These are phyloP conservation scores for Adelosebastes latens DNA, from an alignment of 2,797 vertebrate genomes.

Conservation along the genomic window DNA sequence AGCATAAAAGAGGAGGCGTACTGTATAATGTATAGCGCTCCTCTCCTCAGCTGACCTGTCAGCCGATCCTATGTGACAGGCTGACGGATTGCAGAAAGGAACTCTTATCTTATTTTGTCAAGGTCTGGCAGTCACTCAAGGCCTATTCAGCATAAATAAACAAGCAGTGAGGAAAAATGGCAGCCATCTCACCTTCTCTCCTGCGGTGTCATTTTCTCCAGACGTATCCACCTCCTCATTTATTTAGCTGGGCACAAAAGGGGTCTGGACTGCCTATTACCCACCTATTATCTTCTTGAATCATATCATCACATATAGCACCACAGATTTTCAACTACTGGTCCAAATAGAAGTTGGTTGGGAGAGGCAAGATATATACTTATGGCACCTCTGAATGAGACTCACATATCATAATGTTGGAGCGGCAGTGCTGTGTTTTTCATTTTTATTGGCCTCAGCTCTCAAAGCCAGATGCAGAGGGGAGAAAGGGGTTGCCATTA, in stretches of 20 bases:
- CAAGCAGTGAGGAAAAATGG: constrained; percentile 74
- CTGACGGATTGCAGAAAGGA: constrained; percentile 81
- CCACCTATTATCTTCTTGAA: constrained; percentile 48
- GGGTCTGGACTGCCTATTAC: constrained; percentile 44
- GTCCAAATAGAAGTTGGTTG: constrained; percentile 23
- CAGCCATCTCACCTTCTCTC: constrained; percentile 63
- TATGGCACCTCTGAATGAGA: constrained; percentile 33
- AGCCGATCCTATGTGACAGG: constrained; percentile 71
- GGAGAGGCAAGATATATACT: constrained; percentile 33
- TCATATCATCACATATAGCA: constrained; percentile 48
- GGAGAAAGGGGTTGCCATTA: constrained; percentile 21
- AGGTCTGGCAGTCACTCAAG: constrained; percentile 85
- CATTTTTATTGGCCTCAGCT: constrained; percentile 43
- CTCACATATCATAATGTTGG: constrained; percentile 44
- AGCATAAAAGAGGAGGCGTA: constrained; percentile 18
- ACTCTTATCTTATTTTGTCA: constrained; percentile 86
- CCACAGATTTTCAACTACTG: not conserved
- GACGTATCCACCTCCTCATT: constrained; percentile 54
- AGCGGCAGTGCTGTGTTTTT: constrained; percentile 38
- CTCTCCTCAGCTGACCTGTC: constrained; percentile 66
- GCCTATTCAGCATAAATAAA: constrained; percentile 84
- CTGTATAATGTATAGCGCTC: constrained; percentile 55
- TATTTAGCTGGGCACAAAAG: constrained; percentile 56
- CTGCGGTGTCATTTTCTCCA: constrained; percentile 64
- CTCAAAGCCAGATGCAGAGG: constrained; percentile 41